Evolutionary conservation across 1,140 invertebrate genomes (phyloP).

Genomic region (Leptinotarsa defecta): DNA sequence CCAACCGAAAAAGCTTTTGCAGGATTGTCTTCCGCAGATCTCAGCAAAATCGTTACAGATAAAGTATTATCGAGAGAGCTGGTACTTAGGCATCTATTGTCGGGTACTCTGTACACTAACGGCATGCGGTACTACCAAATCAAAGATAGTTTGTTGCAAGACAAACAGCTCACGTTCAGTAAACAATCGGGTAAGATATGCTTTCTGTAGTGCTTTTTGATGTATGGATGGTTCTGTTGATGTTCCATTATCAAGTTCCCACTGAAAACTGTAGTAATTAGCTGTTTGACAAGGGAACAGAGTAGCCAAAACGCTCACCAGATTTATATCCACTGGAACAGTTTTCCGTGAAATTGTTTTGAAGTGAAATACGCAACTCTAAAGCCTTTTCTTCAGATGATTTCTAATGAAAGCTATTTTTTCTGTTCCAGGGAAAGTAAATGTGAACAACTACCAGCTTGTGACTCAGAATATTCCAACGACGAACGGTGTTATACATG

Average conservation of each 20-base stretch:
- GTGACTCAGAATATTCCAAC: conserved; percentile 81
- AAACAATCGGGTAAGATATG: conserved; percentile 72
- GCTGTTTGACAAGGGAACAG: no score
- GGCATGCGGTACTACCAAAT: conserved; percentile 86
- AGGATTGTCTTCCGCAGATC: conserved; percentile 66
- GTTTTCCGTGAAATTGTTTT: no score
- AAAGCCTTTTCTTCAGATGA: neutral
- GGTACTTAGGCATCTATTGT: conserved; percentile 77
- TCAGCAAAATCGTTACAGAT: conserved; percentile 64
- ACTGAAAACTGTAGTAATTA: no score
- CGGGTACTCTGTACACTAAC: conserved; percentile 77
- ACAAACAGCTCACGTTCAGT: conserved; percentile 70
- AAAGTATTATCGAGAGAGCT: conserved; percentile 71
- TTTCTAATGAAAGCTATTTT: neutral
- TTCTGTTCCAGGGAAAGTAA: conserved; percentile 71
- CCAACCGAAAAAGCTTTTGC: conserved; percentile 81
- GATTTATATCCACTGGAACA: no score
- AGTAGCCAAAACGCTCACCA: no score
- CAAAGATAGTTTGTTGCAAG: conserved; percentile 71
- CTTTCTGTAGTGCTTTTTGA: neutral
- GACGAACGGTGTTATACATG: conserved; percentile 88
- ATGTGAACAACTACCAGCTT: conserved; percentile 77
- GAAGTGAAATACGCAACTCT: no score
- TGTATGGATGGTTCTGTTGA: no score
- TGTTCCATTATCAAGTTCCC: no score